Conservation (phyloP, 2,888 invertebrate genomes). For the Brenthis ino region DNA sequence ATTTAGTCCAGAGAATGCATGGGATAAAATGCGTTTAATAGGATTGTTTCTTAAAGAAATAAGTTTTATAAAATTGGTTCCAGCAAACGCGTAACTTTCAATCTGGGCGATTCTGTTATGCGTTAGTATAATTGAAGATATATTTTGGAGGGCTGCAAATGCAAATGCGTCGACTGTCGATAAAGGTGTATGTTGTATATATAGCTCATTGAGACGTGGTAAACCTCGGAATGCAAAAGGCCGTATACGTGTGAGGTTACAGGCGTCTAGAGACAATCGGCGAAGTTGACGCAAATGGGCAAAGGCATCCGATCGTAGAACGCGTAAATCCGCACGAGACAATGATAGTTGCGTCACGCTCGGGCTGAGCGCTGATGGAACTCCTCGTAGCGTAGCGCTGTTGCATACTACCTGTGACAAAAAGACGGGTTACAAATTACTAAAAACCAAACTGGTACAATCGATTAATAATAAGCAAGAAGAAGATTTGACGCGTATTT, state of each 20-base stretch:
- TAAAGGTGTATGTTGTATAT: conserved; percentile 93
- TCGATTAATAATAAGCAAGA: no score
- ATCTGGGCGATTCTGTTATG: conserved; percentile 88
- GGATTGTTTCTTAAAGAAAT: conserved; percentile 93
- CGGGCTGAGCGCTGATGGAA: conserved; percentile 89
- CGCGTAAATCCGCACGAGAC: conserved; percentile 91
- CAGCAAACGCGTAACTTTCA: conserved; percentile 91
- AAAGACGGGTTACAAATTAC: not conserved
- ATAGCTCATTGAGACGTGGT: conserved; percentile 88
- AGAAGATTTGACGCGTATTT: not conserved
- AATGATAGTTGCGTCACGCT: conserved; percentile 92
- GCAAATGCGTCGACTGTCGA: conserved; percentile 91
- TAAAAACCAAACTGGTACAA: not conserved
- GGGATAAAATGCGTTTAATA: conserved; percentile 88
- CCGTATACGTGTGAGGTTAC: conserved; percentile 91
- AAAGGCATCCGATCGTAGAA: conserved; percentile 92
- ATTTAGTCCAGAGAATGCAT: conserved; percentile 92
- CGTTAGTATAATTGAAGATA: conserved; percentile 86
- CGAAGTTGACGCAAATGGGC: conserved; percentile 89
- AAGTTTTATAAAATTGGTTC: conserved; percentile 91
- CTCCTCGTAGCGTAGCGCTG: conserved; percentile 90
- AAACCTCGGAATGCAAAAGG: conserved; percentile 94
- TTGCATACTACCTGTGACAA: conserved; percentile 91
- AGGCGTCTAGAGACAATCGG: conserved; percentile 92
- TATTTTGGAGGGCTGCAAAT: conserved; percentile 91